Evolutionary conservation across 37 sponge, comb jelly and placozoan species (phyloP).

Genomic region (Beroe forskalii): DNA sequence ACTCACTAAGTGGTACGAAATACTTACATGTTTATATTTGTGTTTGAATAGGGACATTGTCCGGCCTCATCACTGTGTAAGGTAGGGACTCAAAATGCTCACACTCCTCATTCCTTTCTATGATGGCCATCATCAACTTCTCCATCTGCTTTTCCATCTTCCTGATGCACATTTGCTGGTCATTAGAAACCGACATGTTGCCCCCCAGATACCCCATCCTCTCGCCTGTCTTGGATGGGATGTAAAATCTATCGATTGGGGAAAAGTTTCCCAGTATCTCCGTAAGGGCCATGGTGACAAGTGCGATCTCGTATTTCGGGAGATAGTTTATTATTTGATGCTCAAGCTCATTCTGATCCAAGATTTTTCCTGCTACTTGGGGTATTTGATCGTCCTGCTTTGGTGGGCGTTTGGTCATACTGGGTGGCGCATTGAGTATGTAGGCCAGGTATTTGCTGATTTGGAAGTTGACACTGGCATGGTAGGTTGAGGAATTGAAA

Average conservation of each 20-base stretch:
- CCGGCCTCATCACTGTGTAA: neutral
- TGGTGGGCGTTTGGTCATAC: neutral
- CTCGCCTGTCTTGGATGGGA: neutral
- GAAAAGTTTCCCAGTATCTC: constrained; percentile 6
- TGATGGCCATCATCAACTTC: neutral
- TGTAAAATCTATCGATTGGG: neutral
- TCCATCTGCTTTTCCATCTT: neutral
- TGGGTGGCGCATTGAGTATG: neutral
- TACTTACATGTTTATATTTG: neutral
- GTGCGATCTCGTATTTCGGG: neutral
- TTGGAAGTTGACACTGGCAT: constrained; percentile 43
- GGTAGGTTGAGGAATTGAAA: neutral
- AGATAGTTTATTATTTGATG: neutral
- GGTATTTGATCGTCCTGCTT: neutral
- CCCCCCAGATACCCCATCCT: neutral
- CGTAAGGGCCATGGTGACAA: neutral
- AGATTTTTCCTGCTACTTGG: too few species aligned
- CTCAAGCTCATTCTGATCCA: too few species aligned
- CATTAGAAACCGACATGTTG: neutral
- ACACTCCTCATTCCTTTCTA: neutral
- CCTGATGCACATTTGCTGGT: neutral
- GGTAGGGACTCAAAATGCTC: neutral
- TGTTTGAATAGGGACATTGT: neutral
- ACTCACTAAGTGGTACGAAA: too few species aligned
- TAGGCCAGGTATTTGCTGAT: neutral